Conservation (phyloP, 2,888 invertebrate species). For the Acanthopleura granulata region DNA sequence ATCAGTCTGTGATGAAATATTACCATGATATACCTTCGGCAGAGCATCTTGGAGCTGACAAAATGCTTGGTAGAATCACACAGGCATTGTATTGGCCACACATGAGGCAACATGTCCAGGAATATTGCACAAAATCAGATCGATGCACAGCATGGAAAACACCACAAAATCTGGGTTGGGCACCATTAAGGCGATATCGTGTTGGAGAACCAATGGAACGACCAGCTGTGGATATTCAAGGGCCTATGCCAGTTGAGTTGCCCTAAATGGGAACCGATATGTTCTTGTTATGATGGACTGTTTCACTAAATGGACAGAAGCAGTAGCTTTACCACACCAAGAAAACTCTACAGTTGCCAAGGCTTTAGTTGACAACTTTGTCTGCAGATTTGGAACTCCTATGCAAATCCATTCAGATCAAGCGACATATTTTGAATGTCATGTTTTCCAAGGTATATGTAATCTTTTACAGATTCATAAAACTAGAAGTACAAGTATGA, state of each 20-base stretch:
- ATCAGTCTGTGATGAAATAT: conserved; percentile 18
- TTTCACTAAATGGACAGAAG: conserved; percentile 6
- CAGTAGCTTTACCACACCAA: not conserved
- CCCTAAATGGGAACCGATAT: not conserved
- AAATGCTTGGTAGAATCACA: conserved; percentile 22
- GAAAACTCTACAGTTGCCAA: not conserved
- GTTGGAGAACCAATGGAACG: not conserved
- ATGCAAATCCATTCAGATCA: conserved; percentile 25
- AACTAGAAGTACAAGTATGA: conserved; percentile 24
- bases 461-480: conserved; percentile 29
- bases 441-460: conserved; percentile 29
- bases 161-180: conserved; percentile 21
- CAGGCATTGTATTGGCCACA: conserved; percentile 26
- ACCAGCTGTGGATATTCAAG: not conserved
- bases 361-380: conserved; percentile 8
- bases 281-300: not conserved
- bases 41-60: conserved; percentile 27
- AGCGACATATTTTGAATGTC: conserved; percentile 23
- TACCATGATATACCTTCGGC: conserved; percentile 23
- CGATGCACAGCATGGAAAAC: conserved; percentile 26
- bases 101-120: conserved; percentile 22
- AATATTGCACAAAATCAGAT: conserved; percentile 24
- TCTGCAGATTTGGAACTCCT: conserved; percentile 28
- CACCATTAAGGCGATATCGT: conserved; percentile 12
- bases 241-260: not conserved